phyloP scores from a whole-genome alignment of 2,888 invertebrate genomes.

The Drosophila atripex region DNA sequence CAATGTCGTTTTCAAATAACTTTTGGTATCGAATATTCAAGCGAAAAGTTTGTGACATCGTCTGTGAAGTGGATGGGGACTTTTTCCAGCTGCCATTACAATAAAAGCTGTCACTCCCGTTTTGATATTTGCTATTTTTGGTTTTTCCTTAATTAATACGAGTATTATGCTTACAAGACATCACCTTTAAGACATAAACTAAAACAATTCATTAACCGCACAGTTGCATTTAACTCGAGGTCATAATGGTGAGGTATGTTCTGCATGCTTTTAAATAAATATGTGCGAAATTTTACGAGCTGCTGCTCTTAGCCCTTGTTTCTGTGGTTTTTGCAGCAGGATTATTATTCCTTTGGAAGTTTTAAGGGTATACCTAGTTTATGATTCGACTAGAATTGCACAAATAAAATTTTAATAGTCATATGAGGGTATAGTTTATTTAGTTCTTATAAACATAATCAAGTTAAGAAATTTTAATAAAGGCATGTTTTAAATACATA shows the following conservation, averaged over 20 bases:
- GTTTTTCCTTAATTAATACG: slow-evolving; percentile 1
- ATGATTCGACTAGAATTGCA: background rate
- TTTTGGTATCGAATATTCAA: slow-evolving; percentile 57
- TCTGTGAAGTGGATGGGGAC: background rate
- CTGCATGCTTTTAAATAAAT: background rate
- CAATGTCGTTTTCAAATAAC: slow-evolving; percentile 57
- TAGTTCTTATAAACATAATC: too few relatives aligned
- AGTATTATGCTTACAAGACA: background rate
- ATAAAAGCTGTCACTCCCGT: slow-evolving; percentile 1
- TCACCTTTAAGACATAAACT: background rate
- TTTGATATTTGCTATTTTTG: background rate
- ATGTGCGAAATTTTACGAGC: background rate
- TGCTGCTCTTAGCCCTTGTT: slow-evolving; percentile 1
- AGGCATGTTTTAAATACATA: background rate
- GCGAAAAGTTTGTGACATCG: slow-evolving; percentile 39
- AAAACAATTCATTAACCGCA: background rate
- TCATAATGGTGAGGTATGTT: background rate
- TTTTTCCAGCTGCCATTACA: slow-evolving; percentile 1
- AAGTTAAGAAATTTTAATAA: too few relatives aligned
- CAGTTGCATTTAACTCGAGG: background rate
- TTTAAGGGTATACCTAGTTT: background rate
- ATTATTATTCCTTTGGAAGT: background rate
- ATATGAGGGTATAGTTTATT: too few relatives aligned
- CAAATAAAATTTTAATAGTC: too few relatives aligned
- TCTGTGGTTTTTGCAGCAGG: background rate